phyloP scores from a whole-genome alignment of 1,140 invertebrate genomes.

The Zelostemma sp. region DNA sequence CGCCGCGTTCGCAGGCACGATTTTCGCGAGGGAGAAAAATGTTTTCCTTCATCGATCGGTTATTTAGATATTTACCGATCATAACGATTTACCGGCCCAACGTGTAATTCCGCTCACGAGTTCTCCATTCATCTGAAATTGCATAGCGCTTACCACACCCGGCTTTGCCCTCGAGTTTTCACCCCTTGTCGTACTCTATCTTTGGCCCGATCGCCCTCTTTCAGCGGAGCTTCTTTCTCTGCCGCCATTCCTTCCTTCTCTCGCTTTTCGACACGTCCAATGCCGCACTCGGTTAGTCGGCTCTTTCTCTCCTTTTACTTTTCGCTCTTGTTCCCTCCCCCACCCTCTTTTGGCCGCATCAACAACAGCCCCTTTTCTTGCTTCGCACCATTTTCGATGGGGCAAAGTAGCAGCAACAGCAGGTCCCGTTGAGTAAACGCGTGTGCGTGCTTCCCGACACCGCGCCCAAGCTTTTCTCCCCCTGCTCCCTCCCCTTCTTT shows the following conservation, averaged over 20 bases:
- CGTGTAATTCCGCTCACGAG: conserved; percentile 50
- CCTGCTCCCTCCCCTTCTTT: background rate
- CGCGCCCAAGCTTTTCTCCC: conserved; percentile 19
- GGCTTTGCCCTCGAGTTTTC: conserved; percentile 41
- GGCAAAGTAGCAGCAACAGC: conserved; percentile 31
- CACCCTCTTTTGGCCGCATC: conserved; percentile 4
- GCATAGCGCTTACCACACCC: conserved; percentile 57
- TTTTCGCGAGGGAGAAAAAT: background rate
- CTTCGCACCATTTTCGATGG: conserved; percentile 29
- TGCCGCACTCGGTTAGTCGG: too few relatives aligned
- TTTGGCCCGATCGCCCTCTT: conserved; percentile 47
- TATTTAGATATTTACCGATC: conserved; percentile 44
- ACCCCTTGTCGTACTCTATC: conserved; percentile 47
- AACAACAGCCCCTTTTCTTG: conserved; percentile 35
- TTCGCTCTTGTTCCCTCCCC: conserved; percentile 19
- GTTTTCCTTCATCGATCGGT: conserved; percentile 23
- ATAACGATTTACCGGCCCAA: conserved; percentile 35
- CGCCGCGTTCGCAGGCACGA: too few relatives aligned
- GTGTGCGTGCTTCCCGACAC: conserved; percentile 42
- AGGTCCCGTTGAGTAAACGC: conserved; percentile 45
- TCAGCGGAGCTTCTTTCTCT: conserved; percentile 2
- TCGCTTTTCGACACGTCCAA: conserved; percentile 3
- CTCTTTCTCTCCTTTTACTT: conserved; percentile 8
- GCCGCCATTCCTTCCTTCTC: conserved; percentile 6
- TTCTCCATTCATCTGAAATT: conserved; percentile 66